Base-by-base conservation (phyloP, 1,140 invertebrate species). In the Ceratoteleas bidentatus region DNA sequence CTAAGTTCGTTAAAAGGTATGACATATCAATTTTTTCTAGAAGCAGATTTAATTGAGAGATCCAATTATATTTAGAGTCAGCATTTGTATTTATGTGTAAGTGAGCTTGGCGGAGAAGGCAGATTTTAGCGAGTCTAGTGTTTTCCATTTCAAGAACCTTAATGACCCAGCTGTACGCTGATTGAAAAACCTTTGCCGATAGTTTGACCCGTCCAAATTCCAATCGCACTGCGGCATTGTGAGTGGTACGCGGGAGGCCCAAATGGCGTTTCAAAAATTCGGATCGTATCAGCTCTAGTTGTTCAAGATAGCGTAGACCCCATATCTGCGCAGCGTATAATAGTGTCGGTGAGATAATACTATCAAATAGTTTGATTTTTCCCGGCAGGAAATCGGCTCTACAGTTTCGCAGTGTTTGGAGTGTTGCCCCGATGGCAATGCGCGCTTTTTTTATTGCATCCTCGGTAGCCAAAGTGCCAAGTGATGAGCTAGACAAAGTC, bases 271-370 rank as follows among this genome's bases (percentile, higher is more conserved):
- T 9, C 8, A 43, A 43, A n/a, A 43, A 43, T 43, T 43, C 40
- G 6, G 40, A 43, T 43, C 6, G 40, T 10, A 43, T 43, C n/a
- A n/a, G 8, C n/a, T 43, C 40, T 10, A 2, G 8, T n/a, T 10
- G 8, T n/a, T 43, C n/a, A 9, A 43, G n/a, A 43, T 43, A 43
- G 8, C 40, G 8, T 1, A 43, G 40, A 10, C 9, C 40, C 6
- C 40, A 43, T 43, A 43, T 43, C 40, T 43, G 40, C 40, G 40
- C 8, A 10, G n/a, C 40, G n/a, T 43, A 43, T n/a, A 43, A n/a
- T 1, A 43, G n/a, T 43, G 40, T 43, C n/a, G 40, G 9, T n/a
- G 40, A 10, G 8, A 43, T n/a, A 10, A n/a, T 43, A 43, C 40
- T 43, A 6, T 43, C 40, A 6, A 43, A 43, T 10, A 43, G 40